These are phyloP conservation scores for Lumbricus terrestris DNA, from an alignment of 2,888 invertebrate species.

Conservation along the genomic window DNA sequence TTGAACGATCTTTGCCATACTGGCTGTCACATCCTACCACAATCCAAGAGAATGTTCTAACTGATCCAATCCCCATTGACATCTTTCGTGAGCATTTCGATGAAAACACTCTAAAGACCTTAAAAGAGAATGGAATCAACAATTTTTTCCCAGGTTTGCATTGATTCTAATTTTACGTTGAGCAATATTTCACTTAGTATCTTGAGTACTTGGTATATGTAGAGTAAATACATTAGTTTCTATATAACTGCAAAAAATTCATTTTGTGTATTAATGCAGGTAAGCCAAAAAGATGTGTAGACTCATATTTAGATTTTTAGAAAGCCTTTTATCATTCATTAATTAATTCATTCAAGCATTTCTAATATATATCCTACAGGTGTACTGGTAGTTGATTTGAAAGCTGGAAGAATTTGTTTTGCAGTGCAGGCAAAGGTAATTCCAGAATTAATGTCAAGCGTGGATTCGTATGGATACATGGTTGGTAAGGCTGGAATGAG, in stretches of 20 bases:
- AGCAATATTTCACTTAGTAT: neutral
- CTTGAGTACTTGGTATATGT: neutral
- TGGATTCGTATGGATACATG: constrained; percentile 18
- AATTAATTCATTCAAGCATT: too few relatives aligned
- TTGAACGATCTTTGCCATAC: constrained; percentile 76
- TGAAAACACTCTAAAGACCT: constrained; percentile 65
- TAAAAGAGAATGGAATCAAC: constrained; percentile 72
- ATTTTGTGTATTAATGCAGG: neutral
- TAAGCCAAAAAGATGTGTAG: neutral
- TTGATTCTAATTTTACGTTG: neutral
- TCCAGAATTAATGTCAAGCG: constrained; percentile 48
- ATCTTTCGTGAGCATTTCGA: constrained; percentile 69
- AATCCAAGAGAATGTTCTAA: constrained; percentile 76
- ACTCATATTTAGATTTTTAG: neutral
- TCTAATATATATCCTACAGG: too few relatives aligned
- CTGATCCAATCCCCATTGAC: constrained; percentile 67
- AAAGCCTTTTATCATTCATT: too few relatives aligned
- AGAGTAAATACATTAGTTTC: neutral
- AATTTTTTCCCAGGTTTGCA: constrained; percentile 39
- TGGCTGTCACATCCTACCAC: constrained; percentile 82
- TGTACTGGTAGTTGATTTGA: neutral
- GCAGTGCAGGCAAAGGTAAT: constrained; percentile 54
- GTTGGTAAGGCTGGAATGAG: constrained; percentile 35
- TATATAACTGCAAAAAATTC: neutral
- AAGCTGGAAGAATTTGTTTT: constrained; percentile 17